These are phyloP conservation scores for Drosophila meridiana DNA, from an alignment of 2,888 invertebrate genomes.

Conservation along the genomic window DNA sequence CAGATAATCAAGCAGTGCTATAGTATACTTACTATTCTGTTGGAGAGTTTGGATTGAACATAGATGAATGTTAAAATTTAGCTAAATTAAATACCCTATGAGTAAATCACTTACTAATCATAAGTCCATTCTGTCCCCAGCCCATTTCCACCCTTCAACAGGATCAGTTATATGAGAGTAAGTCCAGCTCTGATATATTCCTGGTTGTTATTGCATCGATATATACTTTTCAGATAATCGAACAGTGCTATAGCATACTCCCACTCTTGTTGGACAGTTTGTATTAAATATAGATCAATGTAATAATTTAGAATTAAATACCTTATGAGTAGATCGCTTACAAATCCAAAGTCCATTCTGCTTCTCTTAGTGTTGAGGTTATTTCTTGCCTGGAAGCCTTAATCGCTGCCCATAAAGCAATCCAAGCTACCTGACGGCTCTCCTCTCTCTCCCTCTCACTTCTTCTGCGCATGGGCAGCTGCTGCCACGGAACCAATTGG, in stretches of 20 bases:
- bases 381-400: conserved; percentile 19
- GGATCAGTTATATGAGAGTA: conserved; percentile 48
- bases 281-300: conserved; percentile 27
- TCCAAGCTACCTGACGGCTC: conserved; percentile 19
- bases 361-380: conserved; percentile 1
- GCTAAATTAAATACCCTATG: conserved; percentile 7
- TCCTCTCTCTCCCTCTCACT: background rate
- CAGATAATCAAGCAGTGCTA: conserved; percentile 61
- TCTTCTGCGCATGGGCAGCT: background rate
- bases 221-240: conserved; percentile 35
- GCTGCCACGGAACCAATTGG: conserved; percentile 20
- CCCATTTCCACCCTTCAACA: conserved; percentile 53
- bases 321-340: conserved; percentile 2
- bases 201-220: background rate
- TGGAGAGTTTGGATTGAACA: conserved; percentile 47
- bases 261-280: conserved; percentile 49
- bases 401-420: conserved; percentile 39
- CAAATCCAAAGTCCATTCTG: background rate
- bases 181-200: background rate
- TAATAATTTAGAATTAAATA: conserved; percentile 10
- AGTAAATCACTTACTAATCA: background rate
- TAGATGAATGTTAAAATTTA: background rate
- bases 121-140: background rate
- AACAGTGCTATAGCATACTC: conserved; percentile 58
- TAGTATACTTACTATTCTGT: conserved; percentile 46